Evolutionary conservation across 1,140 invertebrate species (phyloP).

Genomic region (Teleogryllus occipitalis): DNA sequence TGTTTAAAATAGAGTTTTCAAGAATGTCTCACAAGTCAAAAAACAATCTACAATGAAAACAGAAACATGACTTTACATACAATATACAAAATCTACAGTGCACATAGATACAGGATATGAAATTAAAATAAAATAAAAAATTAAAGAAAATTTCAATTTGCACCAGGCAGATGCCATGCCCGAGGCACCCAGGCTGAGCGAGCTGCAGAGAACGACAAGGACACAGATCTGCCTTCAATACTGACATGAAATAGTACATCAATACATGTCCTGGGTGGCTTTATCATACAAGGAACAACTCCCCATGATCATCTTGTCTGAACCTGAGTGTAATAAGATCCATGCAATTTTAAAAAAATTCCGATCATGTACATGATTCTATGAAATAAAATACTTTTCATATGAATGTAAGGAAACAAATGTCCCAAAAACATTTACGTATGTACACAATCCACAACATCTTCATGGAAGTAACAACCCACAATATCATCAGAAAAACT

Average conservation of each 20-base stretch:
- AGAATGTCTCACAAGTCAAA: neutral
- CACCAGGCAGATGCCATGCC: conserved; percentile 9
- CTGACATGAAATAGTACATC: neutral
- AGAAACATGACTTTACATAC: conserved; percentile 12
- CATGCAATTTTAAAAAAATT: neutral
- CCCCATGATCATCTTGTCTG: neutral
- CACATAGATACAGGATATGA: conserved; percentile 13
- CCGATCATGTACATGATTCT: neutral
- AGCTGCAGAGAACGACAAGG: neutral
- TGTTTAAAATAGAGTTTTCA: conserved; percentile 7
- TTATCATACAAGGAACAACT: neutral
- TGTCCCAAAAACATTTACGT: neutral
- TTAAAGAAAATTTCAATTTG: conserved; percentile 10
- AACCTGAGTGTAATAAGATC: conserved; percentile 1
- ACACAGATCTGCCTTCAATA: neutral
- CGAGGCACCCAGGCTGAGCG: neutral
- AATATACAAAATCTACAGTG: conserved; percentile 16
- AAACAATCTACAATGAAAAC: conserved; percentile 2
- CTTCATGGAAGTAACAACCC: conserved; percentile 3
- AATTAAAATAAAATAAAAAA: conserved; percentile 7
- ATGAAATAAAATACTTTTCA: neutral
- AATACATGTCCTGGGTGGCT: neutral
- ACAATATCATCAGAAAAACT: conserved; percentile 5
- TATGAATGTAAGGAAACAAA: neutral
- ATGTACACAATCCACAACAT: neutral